Evolutionary conservation across 2,888 invertebrate species (phyloP).

Genomic region (Acanthacorydalis orientalis): DNA sequence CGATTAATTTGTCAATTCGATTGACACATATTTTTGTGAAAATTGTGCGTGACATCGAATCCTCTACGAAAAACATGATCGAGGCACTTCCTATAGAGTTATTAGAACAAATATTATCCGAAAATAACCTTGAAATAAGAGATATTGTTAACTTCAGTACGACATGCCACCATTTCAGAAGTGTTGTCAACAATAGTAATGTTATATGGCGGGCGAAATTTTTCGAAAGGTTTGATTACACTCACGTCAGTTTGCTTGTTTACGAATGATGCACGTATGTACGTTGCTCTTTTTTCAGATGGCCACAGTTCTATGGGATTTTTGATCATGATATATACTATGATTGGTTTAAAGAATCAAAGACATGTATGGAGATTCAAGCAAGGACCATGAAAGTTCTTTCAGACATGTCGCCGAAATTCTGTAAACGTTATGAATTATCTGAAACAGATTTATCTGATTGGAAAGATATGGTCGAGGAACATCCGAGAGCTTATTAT

Average conservation of each 20-base stretch:
- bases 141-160: slow-evolving; percentile 34
- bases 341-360: slow-evolving; percentile 25
- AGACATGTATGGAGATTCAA: slow-evolving; percentile 19
- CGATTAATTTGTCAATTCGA: too few relatives aligned
- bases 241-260: background rate
- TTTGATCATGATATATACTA: slow-evolving; percentile 18
- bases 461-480: slow-evolving; percentile 25
- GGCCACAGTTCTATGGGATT: slow-evolving; percentile 23
- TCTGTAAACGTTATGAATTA: slow-evolving; percentile 28
- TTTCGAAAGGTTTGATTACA: slow-evolving; percentile 23
- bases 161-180: slow-evolving; percentile 33
- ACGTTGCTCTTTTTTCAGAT: slow-evolving; percentile 17
- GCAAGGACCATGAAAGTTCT: slow-evolving; percentile 21
- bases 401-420: slow-evolving; percentile 27
- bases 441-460: slow-evolving; percentile 27
- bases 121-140: slow-evolving; percentile 15
- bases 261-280: background rate
- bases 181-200: slow-evolving; percentile 28
- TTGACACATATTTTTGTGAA: too few relatives aligned
- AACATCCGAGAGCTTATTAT: slow-evolving; percentile 25
- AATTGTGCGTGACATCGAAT: too few relatives aligned
- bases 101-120: slow-evolving; percentile 19
- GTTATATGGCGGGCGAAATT: slow-evolving; percentile 31
- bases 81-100: slow-evolving; percentile 19
- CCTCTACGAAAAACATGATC: too few relatives aligned